phyloP scores from a whole-genome alignment of 2,113 vertebrate species.

The Leptosomus discolor region DNA sequence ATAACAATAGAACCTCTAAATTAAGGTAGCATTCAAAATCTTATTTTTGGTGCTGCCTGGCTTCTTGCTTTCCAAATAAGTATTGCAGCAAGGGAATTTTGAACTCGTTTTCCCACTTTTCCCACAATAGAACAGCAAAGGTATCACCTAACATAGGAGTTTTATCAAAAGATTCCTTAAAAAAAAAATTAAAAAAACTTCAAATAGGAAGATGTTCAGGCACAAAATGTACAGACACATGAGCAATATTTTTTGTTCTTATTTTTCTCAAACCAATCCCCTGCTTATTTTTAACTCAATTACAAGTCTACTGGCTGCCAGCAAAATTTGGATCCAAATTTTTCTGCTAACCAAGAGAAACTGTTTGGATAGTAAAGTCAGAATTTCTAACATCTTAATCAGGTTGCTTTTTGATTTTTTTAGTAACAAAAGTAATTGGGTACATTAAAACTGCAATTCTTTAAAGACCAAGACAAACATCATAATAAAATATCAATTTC shows the following conservation, averaged over 20 bases:
- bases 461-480: background rate
- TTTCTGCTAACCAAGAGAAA: background rate
- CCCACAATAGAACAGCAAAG: background rate
- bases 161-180: background rate
- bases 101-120: background rate
- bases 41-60: background rate
- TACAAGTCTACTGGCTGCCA: background rate
- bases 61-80: background rate
- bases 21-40: background rate
- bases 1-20: background rate
- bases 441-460: slow-evolving; percentile 3
- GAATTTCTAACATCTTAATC: slow-evolving; percentile 13
- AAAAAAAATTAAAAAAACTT: background rate
- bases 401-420: background rate
- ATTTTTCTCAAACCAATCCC: background rate
- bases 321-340: slow-evolving; percentile 15
- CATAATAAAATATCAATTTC: background rate
- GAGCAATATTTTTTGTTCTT: background rate
- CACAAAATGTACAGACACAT: background rate
- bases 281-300: slow-evolving; percentile 6
- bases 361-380: background rate
- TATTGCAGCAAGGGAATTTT: background rate
- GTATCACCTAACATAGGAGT: background rate
- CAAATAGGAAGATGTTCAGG: background rate
- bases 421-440: background rate